Percentiles rank a stretch among this genome's conserved stretches.
phyloP scores from a whole-genome alignment of 2,113 vertebrate species.

The Oncorhynchus clarkii region DNA sequence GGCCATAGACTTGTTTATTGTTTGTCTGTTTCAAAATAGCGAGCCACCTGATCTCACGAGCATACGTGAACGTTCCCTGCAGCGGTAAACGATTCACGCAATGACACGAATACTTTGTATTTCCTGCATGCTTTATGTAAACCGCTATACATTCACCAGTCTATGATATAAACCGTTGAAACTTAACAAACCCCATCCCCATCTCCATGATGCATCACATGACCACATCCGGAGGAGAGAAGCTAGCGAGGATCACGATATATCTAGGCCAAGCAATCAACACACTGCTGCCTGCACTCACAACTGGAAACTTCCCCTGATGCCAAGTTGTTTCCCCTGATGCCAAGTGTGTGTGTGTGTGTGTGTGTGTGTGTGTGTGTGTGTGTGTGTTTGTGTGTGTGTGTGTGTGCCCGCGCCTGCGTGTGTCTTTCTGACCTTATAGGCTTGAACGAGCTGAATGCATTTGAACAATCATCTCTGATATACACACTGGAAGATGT shows the following conservation, averaged over 20 bases:
- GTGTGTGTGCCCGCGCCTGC: no score
- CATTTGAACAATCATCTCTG: conserved; percentile 21
- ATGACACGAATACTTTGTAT: no score
- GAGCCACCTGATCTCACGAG: no score
- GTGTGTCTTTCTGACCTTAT: neutral
- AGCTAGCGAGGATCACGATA: conserved; percentile 46
- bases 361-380: no score
- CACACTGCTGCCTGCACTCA: conserved; percentile 16
- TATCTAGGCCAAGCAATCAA: conserved; percentile 68
- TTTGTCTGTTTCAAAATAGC: no score
- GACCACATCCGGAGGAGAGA: conserved; percentile 2
- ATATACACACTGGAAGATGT: conserved; percentile 16
- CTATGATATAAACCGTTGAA: conserved; percentile 39
- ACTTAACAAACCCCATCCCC: conserved; percentile 39
- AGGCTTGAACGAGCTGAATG: conserved; percentile 23
- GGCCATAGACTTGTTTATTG: no score
- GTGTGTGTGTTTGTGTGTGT: no score
- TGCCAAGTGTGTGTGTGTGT: no score
- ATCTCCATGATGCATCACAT: conserved; percentile 37
- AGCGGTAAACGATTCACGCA: no score
- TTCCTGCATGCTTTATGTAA: no score
- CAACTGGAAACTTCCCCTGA: conserved; percentile 39
- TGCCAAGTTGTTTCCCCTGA: conserved; percentile 26
- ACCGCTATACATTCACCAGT: no score
- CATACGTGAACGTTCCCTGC: no score